Percentiles rank a stretch among this genome's conserved stretches.
phyloP scores from a whole-genome alignment of 2,888 invertebrate species.

The Meandrusa payeni region DNA sequence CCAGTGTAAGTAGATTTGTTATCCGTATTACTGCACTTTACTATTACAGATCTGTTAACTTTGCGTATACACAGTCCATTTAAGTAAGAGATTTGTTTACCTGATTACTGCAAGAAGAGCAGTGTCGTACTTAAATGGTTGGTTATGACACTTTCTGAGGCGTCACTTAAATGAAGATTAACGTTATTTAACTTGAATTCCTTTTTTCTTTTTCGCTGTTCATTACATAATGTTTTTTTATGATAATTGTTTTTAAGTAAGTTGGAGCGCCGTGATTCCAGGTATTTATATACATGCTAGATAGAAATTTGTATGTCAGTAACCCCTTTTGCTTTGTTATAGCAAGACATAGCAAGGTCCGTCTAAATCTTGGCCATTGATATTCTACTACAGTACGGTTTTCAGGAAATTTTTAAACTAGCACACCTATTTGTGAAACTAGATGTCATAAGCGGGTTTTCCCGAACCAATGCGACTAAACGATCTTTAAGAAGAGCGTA shows the following conservation, averaged over 20 bases:
- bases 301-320: too few relatives aligned
- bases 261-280: too few relatives aligned
- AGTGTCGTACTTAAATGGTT: conserved; percentile 5
- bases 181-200: conserved; percentile 9
- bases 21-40: background rate
- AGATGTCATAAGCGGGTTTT: too few relatives aligned
- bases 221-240: background rate
- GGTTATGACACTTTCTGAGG: background rate
- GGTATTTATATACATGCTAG: too few relatives aligned
- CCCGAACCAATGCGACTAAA: too few relatives aligned
- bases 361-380: too few relatives aligned
- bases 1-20: conserved; percentile 10
- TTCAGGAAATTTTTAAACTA: too few relatives aligned
- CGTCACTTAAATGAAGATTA: conserved; percentile 7
- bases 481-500: too few relatives aligned
- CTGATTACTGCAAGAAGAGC: background rate
- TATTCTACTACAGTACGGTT: too few relatives aligned
- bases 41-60: background rate
- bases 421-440: too few relatives aligned
- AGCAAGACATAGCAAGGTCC: too few relatives aligned
- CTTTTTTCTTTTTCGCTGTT: conserved; percentile 10
- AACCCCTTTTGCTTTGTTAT: too few relatives aligned
- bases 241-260: background rate
- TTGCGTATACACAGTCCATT: background rate
- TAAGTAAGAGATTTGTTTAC: conserved; percentile 2